Conservation (phyloP, 2,113 vertebrate genomes). For the Lota lota region DNA sequence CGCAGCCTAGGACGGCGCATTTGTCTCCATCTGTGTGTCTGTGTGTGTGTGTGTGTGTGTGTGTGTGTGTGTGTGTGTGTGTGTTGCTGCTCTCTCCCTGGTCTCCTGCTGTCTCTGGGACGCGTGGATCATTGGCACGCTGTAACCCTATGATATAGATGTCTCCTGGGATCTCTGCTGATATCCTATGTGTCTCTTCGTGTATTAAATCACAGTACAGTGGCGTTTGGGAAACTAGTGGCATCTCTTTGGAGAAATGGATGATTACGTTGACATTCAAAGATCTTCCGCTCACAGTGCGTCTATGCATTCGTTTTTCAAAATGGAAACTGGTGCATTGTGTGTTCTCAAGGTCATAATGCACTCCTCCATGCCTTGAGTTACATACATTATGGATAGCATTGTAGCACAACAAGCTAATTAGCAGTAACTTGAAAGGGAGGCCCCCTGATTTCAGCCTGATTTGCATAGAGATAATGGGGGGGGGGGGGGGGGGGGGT, state of each 20-base stretch:
- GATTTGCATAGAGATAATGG: conserved; percentile 75
- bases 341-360: conserved; percentile 37
- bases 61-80: too few species aligned
- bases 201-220: not conserved
- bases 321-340: too few species aligned
- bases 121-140: conserved; percentile 49
- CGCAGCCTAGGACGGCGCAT: conserved; percentile 40
- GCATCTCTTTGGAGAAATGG: too few species aligned
- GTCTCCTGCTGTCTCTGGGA: conserved; percentile 48
- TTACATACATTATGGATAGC: conserved; percentile 56
- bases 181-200: not conserved
- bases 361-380: conserved; percentile 9
- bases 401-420: conserved; percentile 58
- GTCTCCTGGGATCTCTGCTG: conserved; percentile 26
- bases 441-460: conserved; percentile 48
- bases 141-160: conserved; percentile 45
- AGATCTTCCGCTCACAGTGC: not conserved
- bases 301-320: not conserved
- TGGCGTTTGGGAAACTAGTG: not conserved
- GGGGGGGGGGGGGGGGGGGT: conserved; percentile 40
- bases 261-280: too few species aligned
- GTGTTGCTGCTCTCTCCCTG: not conserved
- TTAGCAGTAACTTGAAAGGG: conserved; percentile 64
- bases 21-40: conserved; percentile 39
- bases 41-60: conserved; percentile 21